A percentile compares a stretch with the other conserved stretches of the same genome.
Evolutionary conservation across 2,797 vertebrate species (phyloP).

Genomic region (Amazona finschi): DNA sequence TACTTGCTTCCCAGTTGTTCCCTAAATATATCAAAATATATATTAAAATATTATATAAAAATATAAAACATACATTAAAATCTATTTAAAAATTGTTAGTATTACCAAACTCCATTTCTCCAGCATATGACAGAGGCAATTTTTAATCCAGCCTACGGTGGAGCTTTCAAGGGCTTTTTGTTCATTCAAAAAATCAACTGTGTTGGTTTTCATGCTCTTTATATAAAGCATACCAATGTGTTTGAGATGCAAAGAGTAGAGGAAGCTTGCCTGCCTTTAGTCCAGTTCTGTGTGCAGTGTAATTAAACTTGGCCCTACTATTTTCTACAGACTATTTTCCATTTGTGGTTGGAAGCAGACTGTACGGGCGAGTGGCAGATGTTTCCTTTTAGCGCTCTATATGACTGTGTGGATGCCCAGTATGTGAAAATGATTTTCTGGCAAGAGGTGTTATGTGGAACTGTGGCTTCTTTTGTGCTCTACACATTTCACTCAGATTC

Average conservation of each 20-base stretch:
- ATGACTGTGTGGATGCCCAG: slow-evolving; percentile 16
- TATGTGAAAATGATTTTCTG: slow-evolving; percentile 52
- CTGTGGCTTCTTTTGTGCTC: neutral
- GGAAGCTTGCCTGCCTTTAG: neutral
- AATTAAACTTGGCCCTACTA: slow-evolving; percentile 33
- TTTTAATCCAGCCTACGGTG: neutral
- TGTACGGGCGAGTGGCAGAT: slow-evolving; percentile 41
- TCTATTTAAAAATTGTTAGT: neutral
- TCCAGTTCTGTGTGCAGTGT: neutral
- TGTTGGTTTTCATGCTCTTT: slow-evolving; percentile 27
- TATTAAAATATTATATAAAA: neutral
- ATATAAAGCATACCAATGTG: neutral
- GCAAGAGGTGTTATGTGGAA: neutral
- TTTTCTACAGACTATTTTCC: slow-evolving; percentile 32
- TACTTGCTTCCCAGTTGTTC: neutral
- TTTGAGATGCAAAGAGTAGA: neutral
- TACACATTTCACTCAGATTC: neutral
- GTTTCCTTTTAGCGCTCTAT: slow-evolving; percentile 50
- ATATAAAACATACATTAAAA: neutral
- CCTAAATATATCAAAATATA: neutral
- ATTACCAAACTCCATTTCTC: slow-evolving; percentile 3
- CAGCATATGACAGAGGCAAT: neutral
- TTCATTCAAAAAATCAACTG: neutral
- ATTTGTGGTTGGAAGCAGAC: slow-evolving; percentile 7
- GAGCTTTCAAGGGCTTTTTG: slow-evolving; percentile 13